These are phyloP conservation scores for Thaumetopoea pityocampa DNA, from an alignment of 1,140 invertebrate genomes.

Conservation along the genomic window DNA sequence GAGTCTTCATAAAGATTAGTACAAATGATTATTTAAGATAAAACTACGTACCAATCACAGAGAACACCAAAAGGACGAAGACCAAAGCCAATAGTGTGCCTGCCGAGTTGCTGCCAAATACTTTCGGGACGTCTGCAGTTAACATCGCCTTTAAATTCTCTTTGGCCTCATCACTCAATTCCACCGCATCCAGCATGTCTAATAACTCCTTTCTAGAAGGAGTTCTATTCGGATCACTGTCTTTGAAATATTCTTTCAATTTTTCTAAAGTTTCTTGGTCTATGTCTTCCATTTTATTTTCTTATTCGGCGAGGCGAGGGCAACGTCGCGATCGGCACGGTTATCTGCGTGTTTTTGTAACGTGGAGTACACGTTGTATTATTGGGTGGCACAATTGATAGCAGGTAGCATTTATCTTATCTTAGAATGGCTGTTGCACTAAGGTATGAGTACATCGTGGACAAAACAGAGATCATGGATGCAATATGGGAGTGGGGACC, in stretches of 20 bases:
- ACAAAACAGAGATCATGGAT: too few relatives aligned
- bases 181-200: slow-evolving; percentile 75
- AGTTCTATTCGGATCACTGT: slow-evolving; percentile 44
- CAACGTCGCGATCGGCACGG: neutral
- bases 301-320: neutral
- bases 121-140: slow-evolving; percentile 45
- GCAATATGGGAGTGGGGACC: too few relatives aligned
- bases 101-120: slow-evolving; percentile 33
- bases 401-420: too few relatives aligned
- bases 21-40: too few relatives aligned
- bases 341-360: slow-evolving; percentile 7
- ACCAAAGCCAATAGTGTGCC: slow-evolving; percentile 31
- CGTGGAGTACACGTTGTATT: slow-evolving; percentile 12
- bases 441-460: too few relatives aligned
- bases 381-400: too few relatives aligned
- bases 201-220: slow-evolving; percentile 75
- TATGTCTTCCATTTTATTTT: slow-evolving; percentile 39
- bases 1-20: too few relatives aligned
- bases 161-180: slow-evolving; percentile 74
- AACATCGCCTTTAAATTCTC: slow-evolving; percentile 71
- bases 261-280: slow-evolving; percentile 45
- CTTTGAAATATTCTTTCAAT: slow-evolving; percentile 45
- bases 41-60: slow-evolving; percentile 44
- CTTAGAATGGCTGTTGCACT: too few relatives aligned
- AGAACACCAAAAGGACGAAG: slow-evolving; percentile 41